phyloP scores from a whole-genome alignment of 2,888 invertebrate genomes.

The Drosophila meridionalis region DNA sequence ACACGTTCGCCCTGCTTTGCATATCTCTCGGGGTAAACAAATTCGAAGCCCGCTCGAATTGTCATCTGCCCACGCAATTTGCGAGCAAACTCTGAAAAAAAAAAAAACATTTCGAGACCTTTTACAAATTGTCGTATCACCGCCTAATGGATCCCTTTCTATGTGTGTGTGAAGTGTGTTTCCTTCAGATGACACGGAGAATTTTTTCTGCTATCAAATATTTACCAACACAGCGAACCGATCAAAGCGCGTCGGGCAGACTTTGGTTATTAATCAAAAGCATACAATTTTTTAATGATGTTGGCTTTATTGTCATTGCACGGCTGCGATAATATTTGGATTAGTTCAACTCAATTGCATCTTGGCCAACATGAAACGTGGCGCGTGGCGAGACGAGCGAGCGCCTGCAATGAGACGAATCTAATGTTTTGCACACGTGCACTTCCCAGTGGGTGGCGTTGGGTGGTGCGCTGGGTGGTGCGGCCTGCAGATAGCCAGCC shows the following conservation, averaged over 20 bases:
- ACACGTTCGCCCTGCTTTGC: conserved; percentile 32
- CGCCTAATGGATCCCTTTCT: conserved; percentile 46
- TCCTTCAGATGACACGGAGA: conserved; percentile 48
- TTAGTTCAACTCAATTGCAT: conserved; percentile 84
- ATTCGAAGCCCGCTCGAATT: conserved; percentile 19
- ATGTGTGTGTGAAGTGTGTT: conserved; percentile 22
- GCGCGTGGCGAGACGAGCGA: conserved; percentile 49
- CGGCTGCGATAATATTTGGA: conserved; percentile 80
- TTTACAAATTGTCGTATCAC: conserved; percentile 58
- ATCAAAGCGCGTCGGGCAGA: conserved; percentile 59
- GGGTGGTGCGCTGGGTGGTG: conserved; percentile 10
- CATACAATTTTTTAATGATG: conserved; percentile 75
- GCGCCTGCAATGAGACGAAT: conserved; percentile 74
- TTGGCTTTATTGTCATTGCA: conserved; percentile 61
- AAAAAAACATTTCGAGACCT: conserved; percentile 12
- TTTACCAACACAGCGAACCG: conserved; percentile 55
- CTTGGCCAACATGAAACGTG: conserved; percentile 48
- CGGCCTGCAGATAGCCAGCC: conserved; percentile 53
- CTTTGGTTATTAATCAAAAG: conserved; percentile 76
- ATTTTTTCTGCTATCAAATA: conserved; percentile 59
- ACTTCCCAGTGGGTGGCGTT: conserved; percentile 41
- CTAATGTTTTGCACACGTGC: conserved; percentile 82
- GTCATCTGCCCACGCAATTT: conserved; percentile 66
- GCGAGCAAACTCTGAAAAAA: conserved; percentile 57
- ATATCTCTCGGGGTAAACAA: conserved; percentile 52